Evolutionary conservation across 1,140 invertebrate genomes (phyloP), one percentile per base, ranked within the genome.

Genomic region (Euura saliciscinereae): DNA sequence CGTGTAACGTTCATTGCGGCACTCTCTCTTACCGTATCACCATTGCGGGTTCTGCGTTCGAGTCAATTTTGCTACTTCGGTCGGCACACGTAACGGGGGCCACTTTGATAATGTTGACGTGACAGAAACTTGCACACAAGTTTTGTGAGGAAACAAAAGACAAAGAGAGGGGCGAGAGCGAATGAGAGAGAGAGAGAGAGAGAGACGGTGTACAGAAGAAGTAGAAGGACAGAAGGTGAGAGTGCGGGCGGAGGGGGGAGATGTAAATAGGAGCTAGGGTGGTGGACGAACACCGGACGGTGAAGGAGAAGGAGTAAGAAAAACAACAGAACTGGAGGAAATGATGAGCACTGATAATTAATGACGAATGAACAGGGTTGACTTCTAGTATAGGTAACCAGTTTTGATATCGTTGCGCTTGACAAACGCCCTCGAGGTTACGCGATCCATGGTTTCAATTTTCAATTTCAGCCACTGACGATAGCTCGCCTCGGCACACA

Each of bases 21-120:
- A 28, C 28, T 28, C 28, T 28, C 28, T 3, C 76, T 82, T 83
- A 87, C 86, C 84, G 82, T 83, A 87, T 87, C 80, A 87, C 86
- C 86, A 87, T 87, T 79, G 84, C 82, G 79, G 82, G 80, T 78
- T 85, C 84, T 78, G 83, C 84, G 82, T 83, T 85, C 78, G 78
- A 81, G 79, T 77, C 78, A 81, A 83, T 80, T 83, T 82, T 82
- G 79, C 77, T 76, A 78, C 78, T 75, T 78, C 80, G 74, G 75
- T 79, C 70, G 75, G 66, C 70, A 71, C 74, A 80, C 82, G 82
- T 77, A 73, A 82, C 76, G 78, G 78, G 79, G 78, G 82, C 78
- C 80, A 82, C 76, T 79, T 78, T 76, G 80, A 79, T 59, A 69
- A 74, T 68, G 69, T 68, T 43, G 65, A 69, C 68, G 46, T 59